phyloP scores from a whole-genome alignment of 2,113 vertebrate genomes.

The Nerophis lumbriciformis region DNA sequence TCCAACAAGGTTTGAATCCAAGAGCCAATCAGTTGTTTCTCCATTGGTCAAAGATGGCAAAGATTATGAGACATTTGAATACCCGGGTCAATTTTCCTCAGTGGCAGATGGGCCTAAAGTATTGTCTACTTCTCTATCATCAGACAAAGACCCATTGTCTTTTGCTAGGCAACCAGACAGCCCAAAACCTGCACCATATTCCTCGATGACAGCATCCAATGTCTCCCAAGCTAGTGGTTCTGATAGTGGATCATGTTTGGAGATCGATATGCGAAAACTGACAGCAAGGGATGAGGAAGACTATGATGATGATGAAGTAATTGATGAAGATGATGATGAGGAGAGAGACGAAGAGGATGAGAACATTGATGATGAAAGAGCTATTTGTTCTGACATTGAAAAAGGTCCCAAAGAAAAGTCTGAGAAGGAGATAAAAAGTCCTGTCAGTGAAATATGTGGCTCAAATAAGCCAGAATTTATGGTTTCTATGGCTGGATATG shows the following conservation, averaged over 20 bases:
- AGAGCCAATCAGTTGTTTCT: constrained; percentile 16
- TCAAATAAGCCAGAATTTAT: constrained; percentile 65
- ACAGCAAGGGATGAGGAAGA: constrained; percentile 72
- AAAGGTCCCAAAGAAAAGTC: constrained; percentile 86
- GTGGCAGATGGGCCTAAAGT: constrained; percentile 50
- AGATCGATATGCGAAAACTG: constrained; percentile 67
- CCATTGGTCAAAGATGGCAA: constrained; percentile 26
- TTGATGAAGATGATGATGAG: constrained; percentile 61
- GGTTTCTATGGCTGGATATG: constrained; percentile 58
- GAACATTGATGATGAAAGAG: constrained; percentile 75
- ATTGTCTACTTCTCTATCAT: constrained; percentile 35
- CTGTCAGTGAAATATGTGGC: constrained; percentile 37
- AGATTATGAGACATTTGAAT: constrained; percentile 19
- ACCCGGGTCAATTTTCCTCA: constrained; percentile 31
- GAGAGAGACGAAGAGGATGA: constrained; percentile 52
- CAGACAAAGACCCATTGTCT: constrained; percentile 36
- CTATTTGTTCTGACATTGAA: constrained; percentile 78
- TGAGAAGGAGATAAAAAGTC: constrained; percentile 75
- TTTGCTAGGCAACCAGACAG: constrained; percentile 17
- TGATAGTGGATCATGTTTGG: constrained; percentile 60
- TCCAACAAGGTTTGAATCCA: constrained; percentile 65
- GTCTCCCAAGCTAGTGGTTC: constrained; percentile 34
- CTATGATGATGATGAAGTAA: constrained; percentile 65
- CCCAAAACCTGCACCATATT: constrained; percentile 4
- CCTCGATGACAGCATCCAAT: constrained; percentile 9